Conservation (phyloP, 2,113 vertebrate genomes). For the Gadus chalcogrammus region DNA sequence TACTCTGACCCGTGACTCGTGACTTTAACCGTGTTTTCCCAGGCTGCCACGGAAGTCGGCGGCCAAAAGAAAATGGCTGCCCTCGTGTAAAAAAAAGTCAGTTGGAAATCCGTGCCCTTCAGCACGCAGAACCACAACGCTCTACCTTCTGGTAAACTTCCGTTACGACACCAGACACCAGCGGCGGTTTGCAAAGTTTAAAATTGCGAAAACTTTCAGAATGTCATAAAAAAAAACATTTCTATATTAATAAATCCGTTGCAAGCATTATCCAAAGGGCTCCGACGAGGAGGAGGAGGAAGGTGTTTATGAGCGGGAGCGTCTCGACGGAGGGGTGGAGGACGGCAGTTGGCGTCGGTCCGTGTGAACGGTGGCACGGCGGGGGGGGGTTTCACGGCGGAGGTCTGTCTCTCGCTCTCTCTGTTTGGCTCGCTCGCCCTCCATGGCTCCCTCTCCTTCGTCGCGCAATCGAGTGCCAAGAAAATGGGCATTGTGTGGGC, state of each 20-base stretch:
- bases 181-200: too few relatives aligned
- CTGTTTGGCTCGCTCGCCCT: slow-evolving; percentile 13
- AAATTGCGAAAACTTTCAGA: too few relatives aligned
- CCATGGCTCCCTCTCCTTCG: slow-evolving; percentile 32
- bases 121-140: neutral
- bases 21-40: slow-evolving; percentile 11
- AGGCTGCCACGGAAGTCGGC: slow-evolving; percentile 11
- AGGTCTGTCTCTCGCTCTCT: slow-evolving; percentile 6
- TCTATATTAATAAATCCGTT: slow-evolving; percentile 1
- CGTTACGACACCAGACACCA: too few relatives aligned
- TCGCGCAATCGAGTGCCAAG: slow-evolving; percentile 55
- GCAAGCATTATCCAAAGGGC: neutral
- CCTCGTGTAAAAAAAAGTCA: slow-evolving; percentile 8
- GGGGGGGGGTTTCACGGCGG: slow-evolving; percentile 37
- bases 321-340: slow-evolving; percentile 32
- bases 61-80: slow-evolving; percentile 43
- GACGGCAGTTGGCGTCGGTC: slow-evolving; percentile 46
- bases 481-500: slow-evolving; percentile 60
- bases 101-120: slow-evolving; percentile 28
- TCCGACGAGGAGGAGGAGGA: neutral
- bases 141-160: too few relatives aligned
- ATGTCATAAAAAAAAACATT: too few relatives aligned
- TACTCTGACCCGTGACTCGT: neutral
- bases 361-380: slow-evolving; percentile 33
- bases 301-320: slow-evolving; percentile 6